Evolutionary conservation across 2,888 invertebrate genomes (phyloP), one percentile per base, ranked within the genome.

Genomic region (Drosophila mulleri): DNA sequence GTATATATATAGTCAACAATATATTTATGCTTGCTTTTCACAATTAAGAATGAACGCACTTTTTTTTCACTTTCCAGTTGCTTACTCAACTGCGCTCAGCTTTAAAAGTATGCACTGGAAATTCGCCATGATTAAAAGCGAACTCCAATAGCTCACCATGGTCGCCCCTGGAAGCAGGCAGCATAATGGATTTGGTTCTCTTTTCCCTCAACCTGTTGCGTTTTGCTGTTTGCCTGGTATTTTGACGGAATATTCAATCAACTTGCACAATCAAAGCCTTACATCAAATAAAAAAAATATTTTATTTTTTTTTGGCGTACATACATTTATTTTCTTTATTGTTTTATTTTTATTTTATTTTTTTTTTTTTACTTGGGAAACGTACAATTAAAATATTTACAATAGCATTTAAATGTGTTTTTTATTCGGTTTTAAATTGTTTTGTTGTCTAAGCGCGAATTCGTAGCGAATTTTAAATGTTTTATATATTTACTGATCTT

Each of bases 301-400:
- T 41, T 56, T 6, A 2, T 20, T 47, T 45, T 66, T n/a, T 66
- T 29, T 75, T 75, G 72, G 53, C 63, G 72, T 72, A 69, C 72
- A 72, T 54, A 63, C 52, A 69, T 69, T 69, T 69, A 69, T 72
- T 68, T 72, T 54, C 29, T 45, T 54, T 35, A 11, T 39, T 50
- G 39, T 47, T 59, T n/a, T 18, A 3, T 37, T 11, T 39, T 6
- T 1, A 14, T 35, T 14, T 8, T 35, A 47, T 41, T 63, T 35
- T 14, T 8, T 35, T 54, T 41, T 63, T 14, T 37, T 20, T 35
- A 42, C 35, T 63, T 59, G 59, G 80, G 57, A 86, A 85, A 86
- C 72, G 63, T 88, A 83, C 82, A 90, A 72, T 75, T 88, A 80
- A 77, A 83, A 71, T 84, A 84, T 84, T 84, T 84, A 90, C 84